A percentile compares a stretch with the other conserved stretches of the same genome.
These are phyloP conservation scores for Trichogramma dendrolimi DNA, from an alignment of 2,888 invertebrate genomes.

Conservation along the genomic window DNA sequence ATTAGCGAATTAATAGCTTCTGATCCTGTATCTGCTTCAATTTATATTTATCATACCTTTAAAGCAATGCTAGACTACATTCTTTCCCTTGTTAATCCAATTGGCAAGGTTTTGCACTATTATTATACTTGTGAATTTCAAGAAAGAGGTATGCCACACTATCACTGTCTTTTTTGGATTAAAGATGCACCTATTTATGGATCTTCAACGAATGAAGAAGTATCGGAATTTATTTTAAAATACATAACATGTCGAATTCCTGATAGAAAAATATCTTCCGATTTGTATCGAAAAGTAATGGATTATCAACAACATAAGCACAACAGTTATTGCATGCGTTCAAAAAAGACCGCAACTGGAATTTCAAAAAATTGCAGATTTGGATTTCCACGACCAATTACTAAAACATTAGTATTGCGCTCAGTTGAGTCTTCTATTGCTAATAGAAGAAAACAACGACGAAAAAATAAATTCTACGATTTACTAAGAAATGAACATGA, in stretches of 20 bases:
- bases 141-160: constrained; percentile 34
- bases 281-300: constrained; percentile 32
- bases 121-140: constrained; percentile 37
- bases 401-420: constrained; percentile 27
- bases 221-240: constrained; percentile 34
- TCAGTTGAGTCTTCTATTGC: constrained; percentile 31
- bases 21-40: constrained; percentile 41
- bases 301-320: constrained; percentile 38
- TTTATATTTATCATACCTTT: too few species aligned
- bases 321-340: constrained; percentile 39
- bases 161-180: constrained; percentile 39
- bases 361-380: constrained; percentile 31
- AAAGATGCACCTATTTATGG: constrained; percentile 36
- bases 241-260: constrained; percentile 35
- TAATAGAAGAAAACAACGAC: constrained; percentile 33
- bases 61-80: constrained; percentile 39
- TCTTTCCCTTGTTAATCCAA: constrained; percentile 31
- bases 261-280: constrained; percentile 32
- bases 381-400: constrained; percentile 31
- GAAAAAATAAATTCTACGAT: constrained; percentile 37
- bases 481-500: constrained; percentile 33
- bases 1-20: constrained; percentile 35
- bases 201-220: constrained; percentile 32
- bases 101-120: constrained; percentile 34
- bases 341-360: constrained; percentile 33